Evolutionary conservation across 2,888 invertebrate species (phyloP).

Genomic region (Diarsia rubi): DNA sequence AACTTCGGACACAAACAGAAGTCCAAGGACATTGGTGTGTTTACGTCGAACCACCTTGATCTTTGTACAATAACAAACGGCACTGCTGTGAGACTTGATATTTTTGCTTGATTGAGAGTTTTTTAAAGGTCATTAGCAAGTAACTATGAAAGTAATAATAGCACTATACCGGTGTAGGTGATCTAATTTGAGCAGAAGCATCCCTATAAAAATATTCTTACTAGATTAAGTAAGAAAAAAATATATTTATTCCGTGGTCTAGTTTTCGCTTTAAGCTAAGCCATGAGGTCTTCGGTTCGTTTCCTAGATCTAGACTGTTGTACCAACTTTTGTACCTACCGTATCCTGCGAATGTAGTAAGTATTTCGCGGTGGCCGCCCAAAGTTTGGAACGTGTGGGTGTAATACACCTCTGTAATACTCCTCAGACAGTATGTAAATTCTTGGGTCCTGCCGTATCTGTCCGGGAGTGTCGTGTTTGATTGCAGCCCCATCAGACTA

Average conservation of each 20-base stretch:
- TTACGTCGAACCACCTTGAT: slow-evolving; percentile 25
- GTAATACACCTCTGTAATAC: too few relatives aligned
- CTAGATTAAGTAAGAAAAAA: too few relatives aligned
- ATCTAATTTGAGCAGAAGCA: not conserved
- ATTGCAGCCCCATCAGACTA: not conserved
- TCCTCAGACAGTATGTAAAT: not conserved
- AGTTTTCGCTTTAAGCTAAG: not conserved
- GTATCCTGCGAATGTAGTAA: too few relatives aligned
- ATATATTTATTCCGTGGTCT: too few relatives aligned
- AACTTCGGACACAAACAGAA: slow-evolving; percentile 35
- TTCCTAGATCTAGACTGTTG: not conserved
- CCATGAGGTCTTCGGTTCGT: not conserved
- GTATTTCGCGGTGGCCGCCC: not conserved
- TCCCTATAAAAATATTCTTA: not conserved
- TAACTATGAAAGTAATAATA: not conserved
- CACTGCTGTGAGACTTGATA: not conserved
- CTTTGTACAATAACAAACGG: slow-evolving; percentile 36
- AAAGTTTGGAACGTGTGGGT: not conserved
- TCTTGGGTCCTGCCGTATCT: not conserved
- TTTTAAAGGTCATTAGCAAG: not conserved
- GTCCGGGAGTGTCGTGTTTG: not conserved
- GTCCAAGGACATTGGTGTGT: slow-evolving; percentile 30
- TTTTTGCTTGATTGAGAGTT: not conserved
- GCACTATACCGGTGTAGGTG: too few relatives aligned
- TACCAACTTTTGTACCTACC: not conserved